Evolutionary conservation across 2,113 vertebrate species (phyloP).

Genomic region (Poeciliopsis turrubarensis): DNA sequence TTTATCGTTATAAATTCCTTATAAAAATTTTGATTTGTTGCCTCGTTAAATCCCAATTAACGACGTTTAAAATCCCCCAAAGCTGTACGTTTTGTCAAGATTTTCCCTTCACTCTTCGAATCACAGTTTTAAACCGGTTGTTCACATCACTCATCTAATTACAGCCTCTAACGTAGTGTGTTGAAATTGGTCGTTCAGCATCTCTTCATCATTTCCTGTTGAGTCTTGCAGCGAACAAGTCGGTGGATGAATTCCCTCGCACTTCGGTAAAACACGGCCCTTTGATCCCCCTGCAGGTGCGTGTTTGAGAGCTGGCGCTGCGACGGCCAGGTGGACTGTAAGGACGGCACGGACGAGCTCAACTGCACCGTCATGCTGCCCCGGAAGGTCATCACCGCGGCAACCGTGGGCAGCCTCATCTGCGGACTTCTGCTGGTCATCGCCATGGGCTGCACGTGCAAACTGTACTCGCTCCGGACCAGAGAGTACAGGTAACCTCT

Average conservation of each 20-base stretch:
- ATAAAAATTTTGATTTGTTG: too few species aligned
- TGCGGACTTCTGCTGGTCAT: constrained; percentile 90
- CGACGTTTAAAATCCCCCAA: too few species aligned
- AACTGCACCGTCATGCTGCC: constrained; percentile 87
- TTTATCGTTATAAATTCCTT: too few species aligned
- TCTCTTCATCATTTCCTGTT: neutral
- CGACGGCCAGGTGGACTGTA: constrained; percentile 90
- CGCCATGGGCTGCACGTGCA: constrained; percentile 91
- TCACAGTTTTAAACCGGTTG: too few species aligned
- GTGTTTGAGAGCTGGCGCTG: constrained; percentile 93
- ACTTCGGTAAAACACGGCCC: neutral
- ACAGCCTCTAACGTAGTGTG: too few species aligned
- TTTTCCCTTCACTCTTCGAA: too few species aligned
- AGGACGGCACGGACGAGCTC: constrained; percentile 87
- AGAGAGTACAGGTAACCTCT: constrained; percentile 83
- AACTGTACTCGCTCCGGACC: constrained; percentile 88
- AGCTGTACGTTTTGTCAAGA: too few species aligned
- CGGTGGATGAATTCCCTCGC: neutral
- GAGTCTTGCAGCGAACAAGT: too few species aligned
- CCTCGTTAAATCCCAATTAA: too few species aligned
- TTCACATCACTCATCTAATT: too few species aligned
- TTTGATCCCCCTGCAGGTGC: constrained; percentile 76
- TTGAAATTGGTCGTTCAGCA: too few species aligned
- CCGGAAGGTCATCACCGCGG: constrained; percentile 90
- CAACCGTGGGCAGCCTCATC: constrained; percentile 89